A percentile compares a stretch with the other conserved stretches of the same genome.
Evolutionary conservation across 37 sponge, comb jelly and placozoan species (phyloP).

Genomic region (Ianthella basta): DNA sequence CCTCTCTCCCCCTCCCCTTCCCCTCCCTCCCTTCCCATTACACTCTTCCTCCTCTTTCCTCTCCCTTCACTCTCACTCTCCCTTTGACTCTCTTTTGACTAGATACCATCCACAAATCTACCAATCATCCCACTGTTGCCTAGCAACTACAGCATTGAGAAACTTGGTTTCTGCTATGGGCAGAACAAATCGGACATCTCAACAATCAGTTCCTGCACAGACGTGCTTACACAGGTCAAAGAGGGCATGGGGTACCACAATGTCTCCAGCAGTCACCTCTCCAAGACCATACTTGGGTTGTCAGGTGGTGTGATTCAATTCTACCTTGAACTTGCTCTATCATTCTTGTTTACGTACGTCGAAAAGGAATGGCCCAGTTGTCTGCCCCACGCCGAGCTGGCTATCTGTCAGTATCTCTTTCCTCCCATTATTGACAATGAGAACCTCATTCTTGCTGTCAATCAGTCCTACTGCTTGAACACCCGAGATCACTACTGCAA

Average conservation of each 20-base stretch:
- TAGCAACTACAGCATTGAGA: not conserved
- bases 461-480: not conserved
- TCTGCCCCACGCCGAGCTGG: not conserved
- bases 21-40: not conserved
- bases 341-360: not conserved
- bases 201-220: not conserved
- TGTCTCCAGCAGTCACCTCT: not conserved
- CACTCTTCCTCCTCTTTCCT: not conserved
- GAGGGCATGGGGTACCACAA: not conserved
- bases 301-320: not conserved
- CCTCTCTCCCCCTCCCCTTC: not conserved
- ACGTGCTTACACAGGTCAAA: not conserved
- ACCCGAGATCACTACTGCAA: not conserved
- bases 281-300: not conserved
- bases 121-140: not conserved
- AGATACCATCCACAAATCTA: not conserved
- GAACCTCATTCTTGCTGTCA: not conserved
- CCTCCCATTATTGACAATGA: not conserved
- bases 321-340: not conserved
- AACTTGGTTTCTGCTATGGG: not conserved
- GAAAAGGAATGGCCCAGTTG: not conserved
- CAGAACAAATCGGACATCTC: not conserved
- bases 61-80: not conserved
- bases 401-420: conserved; percentile 2
- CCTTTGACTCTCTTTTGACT: not conserved